Conservation (phyloP, 64 coral and sea anemone genomes). For the Porites australiensis region DNA sequence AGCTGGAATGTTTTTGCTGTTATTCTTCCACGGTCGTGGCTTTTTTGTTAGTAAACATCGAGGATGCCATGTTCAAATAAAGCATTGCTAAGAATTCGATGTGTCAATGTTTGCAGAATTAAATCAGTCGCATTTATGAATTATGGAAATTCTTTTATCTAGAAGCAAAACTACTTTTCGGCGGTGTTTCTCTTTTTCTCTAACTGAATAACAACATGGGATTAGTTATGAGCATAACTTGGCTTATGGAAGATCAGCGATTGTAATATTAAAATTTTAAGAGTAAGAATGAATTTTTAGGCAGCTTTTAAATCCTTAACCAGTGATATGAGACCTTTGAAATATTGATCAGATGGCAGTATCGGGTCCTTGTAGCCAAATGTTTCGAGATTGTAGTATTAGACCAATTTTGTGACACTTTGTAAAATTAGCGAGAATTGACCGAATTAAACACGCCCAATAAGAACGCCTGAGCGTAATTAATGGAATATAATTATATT, state of each 20-base stretch:
- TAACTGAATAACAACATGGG: constrained; percentile 8
- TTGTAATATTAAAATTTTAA: not conserved
- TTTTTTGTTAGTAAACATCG: constrained; percentile 16
- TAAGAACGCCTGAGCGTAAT: constrained; percentile 1
- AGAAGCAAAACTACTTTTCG: not conserved
- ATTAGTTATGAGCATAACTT: not conserved
- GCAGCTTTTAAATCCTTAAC: not conserved
- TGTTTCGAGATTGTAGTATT: constrained; percentile 28
- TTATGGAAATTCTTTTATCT: constrained; percentile 51
- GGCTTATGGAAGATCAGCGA: not conserved
- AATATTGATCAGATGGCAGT: constrained; percentile 16
- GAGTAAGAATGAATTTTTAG: not conserved
- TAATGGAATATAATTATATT: constrained; percentile 7
- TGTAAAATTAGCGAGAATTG: constrained; percentile 35
- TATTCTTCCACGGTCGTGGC: not conserved
- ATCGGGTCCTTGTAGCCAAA: constrained; percentile 7
- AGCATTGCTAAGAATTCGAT: constrained; percentile 30
- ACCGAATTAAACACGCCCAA: constrained; percentile 8
- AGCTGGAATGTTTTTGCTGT: not conserved
- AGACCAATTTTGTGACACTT: constrained; percentile 14
- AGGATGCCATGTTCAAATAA: constrained; percentile 37
- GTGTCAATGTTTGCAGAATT: constrained; percentile 29
- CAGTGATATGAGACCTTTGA: not conserved
- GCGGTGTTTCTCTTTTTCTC: constrained; percentile 1
- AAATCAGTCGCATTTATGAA: constrained; percentile 51